Percentiles rank a stretch among this genome's conserved stretches.
These are phyloP conservation scores for Lindbergichthys nudifrons DNA, from an alignment of 2,797 vertebrate genomes.

Conservation along the genomic window DNA sequence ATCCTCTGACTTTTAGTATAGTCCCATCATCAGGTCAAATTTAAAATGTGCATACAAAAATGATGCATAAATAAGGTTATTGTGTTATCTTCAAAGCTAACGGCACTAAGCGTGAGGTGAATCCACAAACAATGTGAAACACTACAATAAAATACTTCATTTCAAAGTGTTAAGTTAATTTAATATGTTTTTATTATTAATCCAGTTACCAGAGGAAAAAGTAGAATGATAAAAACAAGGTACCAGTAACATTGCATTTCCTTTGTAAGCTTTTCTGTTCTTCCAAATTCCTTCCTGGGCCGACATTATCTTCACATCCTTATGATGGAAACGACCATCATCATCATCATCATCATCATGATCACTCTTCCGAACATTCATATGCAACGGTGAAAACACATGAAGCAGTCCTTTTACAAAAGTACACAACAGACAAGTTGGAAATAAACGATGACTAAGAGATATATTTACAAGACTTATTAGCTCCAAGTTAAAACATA, in stretches of 20 bases:
- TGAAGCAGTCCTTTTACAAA: constrained; percentile 57
- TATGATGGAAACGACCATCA: constrained; percentile 9
- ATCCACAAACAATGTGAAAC: neutral
- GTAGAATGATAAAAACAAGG: constrained; percentile 73
- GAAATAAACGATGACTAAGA: constrained; percentile 51
- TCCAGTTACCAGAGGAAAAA: constrained; percentile 74
- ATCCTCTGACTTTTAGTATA: no score
- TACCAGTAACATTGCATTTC: constrained; percentile 66
- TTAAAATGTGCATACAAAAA: neutral
- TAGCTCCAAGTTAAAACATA: constrained; percentile 42
- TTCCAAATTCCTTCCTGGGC: constrained; percentile 10
- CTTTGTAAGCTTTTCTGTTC: constrained; percentile 54
- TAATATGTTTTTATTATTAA: constrained; percentile 80
- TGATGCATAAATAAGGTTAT: neutral
- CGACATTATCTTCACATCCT: constrained; percentile 35
- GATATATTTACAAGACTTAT: constrained; percentile 62
- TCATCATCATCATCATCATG: constrained; percentile 31
- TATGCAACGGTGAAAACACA: constrained; percentile 41
- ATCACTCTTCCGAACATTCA: constrained; percentile 61
- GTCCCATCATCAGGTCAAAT: no score
- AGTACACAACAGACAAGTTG: constrained; percentile 54
- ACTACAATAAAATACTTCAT: constrained; percentile 35
- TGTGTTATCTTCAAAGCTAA: constrained; percentile 2
- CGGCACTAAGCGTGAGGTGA: neutral
- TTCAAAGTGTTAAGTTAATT: constrained; percentile 64